phyloP scores from a whole-genome alignment of 2,113 vertebrate genomes.

The Seriola rivoliana region DNA sequence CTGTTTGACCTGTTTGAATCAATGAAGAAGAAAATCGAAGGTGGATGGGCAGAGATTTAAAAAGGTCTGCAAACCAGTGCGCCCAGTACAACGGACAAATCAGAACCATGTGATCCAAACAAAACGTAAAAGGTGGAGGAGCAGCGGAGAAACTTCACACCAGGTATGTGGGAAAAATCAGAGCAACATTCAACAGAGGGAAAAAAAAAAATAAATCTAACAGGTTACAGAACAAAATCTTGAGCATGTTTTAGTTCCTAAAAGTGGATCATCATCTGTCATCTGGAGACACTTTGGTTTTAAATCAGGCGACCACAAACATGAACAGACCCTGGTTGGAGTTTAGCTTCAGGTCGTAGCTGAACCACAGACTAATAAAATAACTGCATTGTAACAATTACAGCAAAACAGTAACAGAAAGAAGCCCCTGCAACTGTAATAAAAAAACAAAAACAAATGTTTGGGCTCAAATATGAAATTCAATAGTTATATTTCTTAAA shows the following conservation, averaged over 20 bases:
- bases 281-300: slow-evolving; percentile 33
- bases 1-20: not conserved
- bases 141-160: not conserved
- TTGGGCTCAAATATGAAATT: not conserved
- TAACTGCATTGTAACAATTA: slow-evolving; percentile 17
- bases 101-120: slow-evolving; percentile 12
- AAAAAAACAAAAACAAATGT: slow-evolving; percentile 16
- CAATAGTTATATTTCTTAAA: not conserved
- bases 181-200: not conserved
- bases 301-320: slow-evolving; percentile 35
- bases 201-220: not conserved
- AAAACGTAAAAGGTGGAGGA: not conserved
- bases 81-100: slow-evolving; percentile 4
- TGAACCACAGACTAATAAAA: slow-evolving; percentile 34
- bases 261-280: slow-evolving; percentile 33
- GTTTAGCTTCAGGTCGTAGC: slow-evolving; percentile 34
- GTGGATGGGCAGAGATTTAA: not conserved
- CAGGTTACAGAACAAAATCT: not conserved
- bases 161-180: not conserved
- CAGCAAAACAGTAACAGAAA: not conserved
- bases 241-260: slow-evolving; percentile 22
- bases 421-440: not conserved
- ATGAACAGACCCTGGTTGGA: slow-evolving; percentile 20
- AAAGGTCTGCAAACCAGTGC: not conserved
- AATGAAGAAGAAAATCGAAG: slow-evolving; percentile 10